Percentiles rank a stretch among this genome's conserved stretches.
Conservation (phyloP, 2,888 invertebrate species). For the Drosophila mimetica region DNA sequence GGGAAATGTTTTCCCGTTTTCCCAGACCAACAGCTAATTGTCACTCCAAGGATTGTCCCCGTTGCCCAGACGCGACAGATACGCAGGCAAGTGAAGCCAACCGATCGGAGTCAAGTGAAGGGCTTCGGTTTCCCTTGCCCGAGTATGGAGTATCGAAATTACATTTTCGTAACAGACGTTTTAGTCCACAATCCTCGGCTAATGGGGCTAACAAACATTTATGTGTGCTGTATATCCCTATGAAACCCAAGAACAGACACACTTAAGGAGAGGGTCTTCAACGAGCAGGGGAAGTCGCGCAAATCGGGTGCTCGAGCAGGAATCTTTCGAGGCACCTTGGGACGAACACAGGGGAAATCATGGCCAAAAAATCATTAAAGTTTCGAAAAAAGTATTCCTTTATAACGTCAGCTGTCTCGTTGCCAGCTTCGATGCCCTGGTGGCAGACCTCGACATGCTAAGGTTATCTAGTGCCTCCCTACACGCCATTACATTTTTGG, state of each 20-base stretch:
- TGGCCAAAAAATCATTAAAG: too few relatives aligned
- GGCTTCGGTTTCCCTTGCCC: slow-evolving; percentile 6
- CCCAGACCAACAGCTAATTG: slow-evolving; percentile 59
- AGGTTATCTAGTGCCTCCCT: too few relatives aligned
- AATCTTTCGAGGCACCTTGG: slow-evolving; percentile 9
- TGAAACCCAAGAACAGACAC: slow-evolving; percentile 46
- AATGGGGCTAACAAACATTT: slow-evolving; percentile 19
- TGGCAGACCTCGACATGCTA: too few relatives aligned
- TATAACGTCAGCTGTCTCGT: too few relatives aligned
- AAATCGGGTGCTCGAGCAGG: neutral
- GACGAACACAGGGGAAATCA: too few relatives aligned
- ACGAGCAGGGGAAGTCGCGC: slow-evolving; percentile 25
- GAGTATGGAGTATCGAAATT: slow-evolving; percentile 60
- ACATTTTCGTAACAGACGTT: slow-evolving; percentile 58
- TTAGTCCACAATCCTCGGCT: slow-evolving; percentile 22
- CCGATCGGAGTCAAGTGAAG: slow-evolving; percentile 12
- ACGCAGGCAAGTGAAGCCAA: slow-evolving; percentile 7
- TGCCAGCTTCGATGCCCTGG: too few relatives aligned
- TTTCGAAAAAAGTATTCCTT: too few relatives aligned
- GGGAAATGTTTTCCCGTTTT: slow-evolving; percentile 55
- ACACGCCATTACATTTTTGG: too few relatives aligned
- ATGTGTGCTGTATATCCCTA: slow-evolving; percentile 10
- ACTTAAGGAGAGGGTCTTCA: slow-evolving; percentile 20
- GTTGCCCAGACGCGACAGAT: slow-evolving; percentile 8
- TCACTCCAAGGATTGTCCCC: slow-evolving; percentile 52